Evolutionary conservation across 1,140 invertebrate genomes (phyloP).

Genomic region (Phocides pigmalion): DNA sequence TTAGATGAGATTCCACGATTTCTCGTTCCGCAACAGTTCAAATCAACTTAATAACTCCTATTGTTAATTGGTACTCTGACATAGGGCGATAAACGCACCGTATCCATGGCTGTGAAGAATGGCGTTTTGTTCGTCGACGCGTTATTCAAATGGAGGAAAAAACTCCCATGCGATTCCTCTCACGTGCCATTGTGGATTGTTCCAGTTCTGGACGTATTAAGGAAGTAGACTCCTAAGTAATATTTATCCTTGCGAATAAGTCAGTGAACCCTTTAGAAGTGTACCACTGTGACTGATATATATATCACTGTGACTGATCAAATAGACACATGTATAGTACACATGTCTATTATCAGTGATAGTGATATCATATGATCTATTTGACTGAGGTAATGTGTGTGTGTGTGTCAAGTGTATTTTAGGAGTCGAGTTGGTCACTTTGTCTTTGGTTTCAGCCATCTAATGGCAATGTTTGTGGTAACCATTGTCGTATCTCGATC

Average conservation of each 20-base stretch:
- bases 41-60: slow-evolving; percentile 19
- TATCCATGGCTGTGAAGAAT: slow-evolving; percentile 49
- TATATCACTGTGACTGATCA: too few species aligned
- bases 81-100: slow-evolving; percentile 33
- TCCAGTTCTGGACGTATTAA: slow-evolving; percentile 22
- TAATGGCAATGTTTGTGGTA: slow-evolving; percentile 70
- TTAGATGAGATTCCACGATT: slow-evolving; percentile 19
- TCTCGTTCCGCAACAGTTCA: slow-evolving; percentile 21
- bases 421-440: too few species aligned
- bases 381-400: too few species aligned
- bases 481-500: slow-evolving; percentile 68
- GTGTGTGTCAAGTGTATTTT: too few species aligned
- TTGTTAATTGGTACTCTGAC: slow-evolving; percentile 27
- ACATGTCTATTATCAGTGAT: too few species aligned
- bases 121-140: slow-evolving; percentile 45
- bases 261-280: too few species aligned
- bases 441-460: slow-evolving; percentile 19
- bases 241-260: too few species aligned
- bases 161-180: slow-evolving; percentile 71
- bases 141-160: slow-evolving; percentile 62
- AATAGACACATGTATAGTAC: too few species aligned
- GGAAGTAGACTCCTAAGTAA: too few species aligned
- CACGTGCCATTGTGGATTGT: slow-evolving; percentile 75
- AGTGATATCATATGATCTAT: too few species aligned
- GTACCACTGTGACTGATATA: too few species aligned